Conservation (phyloP, 2,113 vertebrate genomes). For the Anoura caudifer region DNA sequence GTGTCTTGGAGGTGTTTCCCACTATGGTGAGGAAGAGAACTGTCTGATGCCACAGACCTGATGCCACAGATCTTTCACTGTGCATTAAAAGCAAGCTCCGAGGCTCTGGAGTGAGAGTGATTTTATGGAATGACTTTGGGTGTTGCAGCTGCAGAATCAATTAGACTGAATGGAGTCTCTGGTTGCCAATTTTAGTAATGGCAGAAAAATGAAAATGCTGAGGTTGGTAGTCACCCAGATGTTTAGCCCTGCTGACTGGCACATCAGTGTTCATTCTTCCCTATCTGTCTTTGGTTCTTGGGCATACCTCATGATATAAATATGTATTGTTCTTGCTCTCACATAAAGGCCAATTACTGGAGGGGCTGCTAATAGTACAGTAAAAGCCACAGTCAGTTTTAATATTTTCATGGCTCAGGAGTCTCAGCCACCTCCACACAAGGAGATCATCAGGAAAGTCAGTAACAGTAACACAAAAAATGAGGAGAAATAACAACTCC, state of each 20-base stretch:
- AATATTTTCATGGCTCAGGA: background rate
- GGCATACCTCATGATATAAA: slow-evolving; percentile 40
- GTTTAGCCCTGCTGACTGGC: slow-evolving; percentile 48
- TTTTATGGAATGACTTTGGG: slow-evolving; percentile 35
- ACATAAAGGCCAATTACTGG: background rate
- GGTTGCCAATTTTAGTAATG: slow-evolving; percentile 65
- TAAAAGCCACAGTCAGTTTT: background rate
- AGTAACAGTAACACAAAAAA: background rate
- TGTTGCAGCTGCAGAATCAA: slow-evolving; percentile 67
- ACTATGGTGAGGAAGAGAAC: background rate
- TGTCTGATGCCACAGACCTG: background rate
- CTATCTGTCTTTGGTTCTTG: background rate
- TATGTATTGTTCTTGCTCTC: background rate
- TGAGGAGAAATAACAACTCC: background rate
- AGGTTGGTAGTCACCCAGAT: slow-evolving; percentile 59
- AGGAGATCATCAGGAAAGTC: background rate
- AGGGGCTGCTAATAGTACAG: background rate
- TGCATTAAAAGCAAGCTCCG: background rate
- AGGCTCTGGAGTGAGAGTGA: background rate
- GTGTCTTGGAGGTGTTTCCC: background rate
- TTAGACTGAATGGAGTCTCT: slow-evolving; percentile 53
- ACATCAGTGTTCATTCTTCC: background rate
- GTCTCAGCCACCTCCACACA: background rate
- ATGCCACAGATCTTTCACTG: background rate
- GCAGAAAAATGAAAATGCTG: slow-evolving; percentile 61